Base-by-base conservation (phyloP, 2,888 invertebrate genomes). In the Thera britannica region DNA sequence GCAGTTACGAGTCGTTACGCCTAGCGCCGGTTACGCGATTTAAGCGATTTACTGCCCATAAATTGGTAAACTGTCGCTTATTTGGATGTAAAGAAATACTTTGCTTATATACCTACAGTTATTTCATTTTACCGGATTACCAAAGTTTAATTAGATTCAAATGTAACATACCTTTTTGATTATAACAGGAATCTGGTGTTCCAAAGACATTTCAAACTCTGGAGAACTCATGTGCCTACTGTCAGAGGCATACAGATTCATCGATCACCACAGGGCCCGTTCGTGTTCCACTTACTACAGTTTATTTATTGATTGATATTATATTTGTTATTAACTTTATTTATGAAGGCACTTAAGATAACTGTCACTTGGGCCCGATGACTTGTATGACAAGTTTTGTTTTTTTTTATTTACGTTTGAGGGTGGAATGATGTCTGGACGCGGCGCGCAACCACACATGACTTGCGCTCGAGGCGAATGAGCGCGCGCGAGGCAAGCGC, bases 141-240 rank as follows among this genome's bases (percentile, higher is more conserved):
- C 5, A 38, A 38, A 38, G 38, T 38, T 38, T 38, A 48, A 23
- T 3, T 51, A 23, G 7, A 51, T 23, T 23, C 7, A 51, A 23
- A 38, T 58, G 63, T 65, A 67, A 34, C 69, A 80, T 90, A 93
- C 93, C 93, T 93, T 88, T 77, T 92, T 88, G 76, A 92, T 85
- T 71, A 93, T 82, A 75, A 85, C 90, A 79, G 92, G 90, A 75
- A 92, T 86, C 82, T 90, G 90, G 72, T 86, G 90, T 74, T 92
- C 92, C 84, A 92, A 79, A 70, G 93, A 90, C 90, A 93, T 90
- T 77, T 90, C 89, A 72, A 89, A 77, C 78, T 88, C 86, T 11
- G 89, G 86, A 73, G 92, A 89, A 83, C 87, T 89, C 87, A 89
- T 91, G 74, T 77, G 79, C 77, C 57, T 70, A 61, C 67, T 67